phyloP scores from a whole-genome alignment of 2,797 vertebrate species.

The Silurus lanzhouensis region DNA sequence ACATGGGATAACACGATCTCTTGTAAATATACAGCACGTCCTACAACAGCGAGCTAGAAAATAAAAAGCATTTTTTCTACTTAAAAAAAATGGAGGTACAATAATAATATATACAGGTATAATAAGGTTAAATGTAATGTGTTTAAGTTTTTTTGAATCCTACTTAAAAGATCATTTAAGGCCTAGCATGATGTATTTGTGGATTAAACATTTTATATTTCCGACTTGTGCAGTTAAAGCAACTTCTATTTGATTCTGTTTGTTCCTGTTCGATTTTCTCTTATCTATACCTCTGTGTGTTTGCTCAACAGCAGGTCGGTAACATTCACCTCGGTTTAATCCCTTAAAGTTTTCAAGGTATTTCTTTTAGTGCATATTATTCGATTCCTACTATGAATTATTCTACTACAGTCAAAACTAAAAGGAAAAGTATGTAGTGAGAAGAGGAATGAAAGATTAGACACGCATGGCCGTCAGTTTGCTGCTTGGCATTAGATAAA shows the following conservation, averaged over 20 bases:
- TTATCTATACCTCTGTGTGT: not conserved
- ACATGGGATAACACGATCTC: not conserved
- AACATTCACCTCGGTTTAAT: not conserved
- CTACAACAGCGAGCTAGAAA: not conserved
- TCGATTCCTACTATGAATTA: not conserved
- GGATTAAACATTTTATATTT: not conserved
- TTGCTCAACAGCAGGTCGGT: not conserved
- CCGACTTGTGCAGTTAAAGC: not conserved
- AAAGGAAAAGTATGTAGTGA: not conserved
- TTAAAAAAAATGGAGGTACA: not conserved
- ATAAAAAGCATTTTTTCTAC: not conserved
- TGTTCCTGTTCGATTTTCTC: slow-evolving; percentile 1
- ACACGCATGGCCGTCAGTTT: not conserved
- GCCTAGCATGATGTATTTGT: not conserved
- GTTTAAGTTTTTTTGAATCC: not conserved
- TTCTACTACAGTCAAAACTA: not conserved
- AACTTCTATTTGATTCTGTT: slow-evolving; percentile 1
- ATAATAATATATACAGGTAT: not conserved
- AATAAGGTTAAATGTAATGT: not conserved
- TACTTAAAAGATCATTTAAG: not conserved
- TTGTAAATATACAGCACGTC: not conserved
- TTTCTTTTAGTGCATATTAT: not conserved
- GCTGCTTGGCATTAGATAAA: not conserved
- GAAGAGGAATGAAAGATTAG: not conserved
- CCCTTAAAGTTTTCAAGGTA: not conserved